Percentiles rank a stretch among this genome's conserved stretches.
These are phyloP conservation scores for Amphiduros pacificus DNA, from an alignment of 2,888 invertebrate genomes.

Conservation along the genomic window DNA sequence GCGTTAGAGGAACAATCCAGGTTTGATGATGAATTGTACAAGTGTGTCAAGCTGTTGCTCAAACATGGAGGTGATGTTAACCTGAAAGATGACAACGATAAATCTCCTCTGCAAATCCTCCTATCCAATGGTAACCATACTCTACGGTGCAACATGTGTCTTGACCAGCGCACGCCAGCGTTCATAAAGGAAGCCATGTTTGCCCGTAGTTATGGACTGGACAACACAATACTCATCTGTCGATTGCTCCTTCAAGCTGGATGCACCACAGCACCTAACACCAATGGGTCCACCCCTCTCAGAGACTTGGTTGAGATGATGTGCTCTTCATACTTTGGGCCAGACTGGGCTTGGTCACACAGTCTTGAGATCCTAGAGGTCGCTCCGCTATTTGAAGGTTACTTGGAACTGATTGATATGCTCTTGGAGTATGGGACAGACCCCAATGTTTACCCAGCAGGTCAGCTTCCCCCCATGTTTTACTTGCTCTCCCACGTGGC, in stretches of 20 bases:
- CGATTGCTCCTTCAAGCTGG: not conserved
- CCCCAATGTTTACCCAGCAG: constrained; percentile 5
- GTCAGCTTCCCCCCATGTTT: constrained; percentile 20
- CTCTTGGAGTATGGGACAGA: constrained; percentile 8
- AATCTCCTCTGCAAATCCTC: constrained; percentile 8
- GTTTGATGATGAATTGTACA: constrained; percentile 11
- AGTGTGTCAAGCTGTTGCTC: constrained; percentile 5
- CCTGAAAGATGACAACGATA: constrained; percentile 3
- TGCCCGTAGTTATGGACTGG: not conserved
- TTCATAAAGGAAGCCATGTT: not conserved
- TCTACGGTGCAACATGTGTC: constrained; percentile 11
- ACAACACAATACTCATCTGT: not conserved
- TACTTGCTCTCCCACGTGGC: constrained; percentile 17
- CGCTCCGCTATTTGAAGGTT: constrained; percentile 12
- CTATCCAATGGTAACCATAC: constrained; percentile 12
- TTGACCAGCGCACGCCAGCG: not conserved
- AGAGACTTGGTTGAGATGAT: constrained; percentile 12
- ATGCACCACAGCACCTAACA: not conserved
- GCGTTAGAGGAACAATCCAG: not conserved
- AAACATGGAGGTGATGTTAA: constrained; percentile 13
- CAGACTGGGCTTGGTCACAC: constrained; percentile 19
- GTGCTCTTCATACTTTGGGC: constrained; percentile 4
- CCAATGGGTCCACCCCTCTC: not conserved
- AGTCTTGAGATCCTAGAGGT: constrained; percentile 14
- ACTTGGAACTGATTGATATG: constrained; percentile 6